Conservation (phyloP, 2,888 invertebrate species). For the Branchellion lobata region DNA sequence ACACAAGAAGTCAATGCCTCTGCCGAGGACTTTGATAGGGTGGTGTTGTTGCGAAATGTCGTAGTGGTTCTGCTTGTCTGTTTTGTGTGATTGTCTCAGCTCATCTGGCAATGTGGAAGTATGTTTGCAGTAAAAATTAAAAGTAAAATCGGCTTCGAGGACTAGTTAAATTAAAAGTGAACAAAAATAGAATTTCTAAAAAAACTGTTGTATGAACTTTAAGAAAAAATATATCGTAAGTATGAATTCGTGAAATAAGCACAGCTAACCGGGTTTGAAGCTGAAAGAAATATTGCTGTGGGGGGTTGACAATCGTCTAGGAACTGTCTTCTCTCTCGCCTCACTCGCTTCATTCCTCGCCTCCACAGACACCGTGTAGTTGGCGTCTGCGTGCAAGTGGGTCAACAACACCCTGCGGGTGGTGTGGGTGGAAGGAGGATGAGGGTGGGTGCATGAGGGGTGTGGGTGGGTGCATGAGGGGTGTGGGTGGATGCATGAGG, state of each 20-base stretch:
- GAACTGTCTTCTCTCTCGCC: neutral
- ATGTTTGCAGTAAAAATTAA: neutral
- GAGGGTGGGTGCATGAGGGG: too few species aligned
- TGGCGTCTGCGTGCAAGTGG: neutral
- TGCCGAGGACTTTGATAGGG: neutral
- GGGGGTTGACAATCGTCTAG: neutral
- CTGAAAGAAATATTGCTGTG: neutral
- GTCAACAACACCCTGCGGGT: neutral
- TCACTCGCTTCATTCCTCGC: neutral
- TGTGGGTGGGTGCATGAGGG: too few species aligned
- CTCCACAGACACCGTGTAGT: constrained; percentile 1
- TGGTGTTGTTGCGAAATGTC: neutral
- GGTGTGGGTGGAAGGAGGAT: too few species aligned
- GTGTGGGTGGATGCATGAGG: too few species aligned
- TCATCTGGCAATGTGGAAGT: too few species aligned
- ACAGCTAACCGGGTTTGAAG: neutral
- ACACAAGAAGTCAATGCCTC: neutral
- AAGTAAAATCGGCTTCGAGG: too few species aligned
- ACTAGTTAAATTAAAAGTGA: too few species aligned
- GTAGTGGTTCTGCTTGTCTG: neutral
- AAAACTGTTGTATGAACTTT: neutral
- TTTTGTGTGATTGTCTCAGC: neutral
- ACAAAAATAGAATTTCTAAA: neutral
- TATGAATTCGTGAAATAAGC: neutral
- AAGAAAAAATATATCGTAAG: neutral